Conservation (phyloP, 2,888 invertebrate genomes). For the Lithophane ornitopus region DNA sequence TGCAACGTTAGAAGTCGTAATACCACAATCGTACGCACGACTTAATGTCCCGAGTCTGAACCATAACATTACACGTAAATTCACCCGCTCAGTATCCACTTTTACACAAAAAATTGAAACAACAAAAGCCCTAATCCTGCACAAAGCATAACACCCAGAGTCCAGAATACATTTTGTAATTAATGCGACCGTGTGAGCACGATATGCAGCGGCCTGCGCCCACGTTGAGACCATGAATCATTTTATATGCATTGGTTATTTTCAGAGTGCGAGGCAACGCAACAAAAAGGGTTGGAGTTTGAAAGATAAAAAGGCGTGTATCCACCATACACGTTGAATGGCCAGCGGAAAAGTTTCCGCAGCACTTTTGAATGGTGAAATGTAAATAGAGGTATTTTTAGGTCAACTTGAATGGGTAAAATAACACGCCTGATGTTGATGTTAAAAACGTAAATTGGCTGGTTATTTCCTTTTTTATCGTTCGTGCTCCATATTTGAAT, state of each 20-base stretch:
- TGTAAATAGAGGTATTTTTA: constrained; percentile 61
- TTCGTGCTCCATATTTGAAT: constrained; percentile 18
- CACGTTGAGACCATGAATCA: constrained; percentile 81
- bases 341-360: constrained; percentile 66
- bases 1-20: constrained; percentile 26
- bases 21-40: constrained; percentile 32
- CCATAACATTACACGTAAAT: constrained; percentile 44
- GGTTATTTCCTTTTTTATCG: constrained; percentile 29
- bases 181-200: constrained; percentile 77
- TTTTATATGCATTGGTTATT: constrained; percentile 85
- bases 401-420: constrained; percentile 63
- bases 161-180: constrained; percentile 77
- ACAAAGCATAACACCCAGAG: constrained; percentile 62
- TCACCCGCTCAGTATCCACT: constrained; percentile 34
- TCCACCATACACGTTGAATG: constrained; percentile 62
- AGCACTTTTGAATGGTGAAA: constrained; percentile 62
- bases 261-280: constrained; percentile 69
- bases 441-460: constrained; percentile 47
- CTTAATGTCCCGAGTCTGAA: constrained; percentile 31
- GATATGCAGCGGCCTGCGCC: constrained; percentile 70
- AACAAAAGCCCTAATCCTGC: constrained; percentile 56
- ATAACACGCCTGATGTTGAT: constrained; percentile 55
- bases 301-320: constrained; percentile 73
- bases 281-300: constrained; percentile 69
- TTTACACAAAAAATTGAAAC: constrained; percentile 52